Evolutionary conservation across 2,797 vertebrate genomes (phyloP), one percentile per base, ranked within the genome.

Genomic region (Rhinella marina): DNA sequence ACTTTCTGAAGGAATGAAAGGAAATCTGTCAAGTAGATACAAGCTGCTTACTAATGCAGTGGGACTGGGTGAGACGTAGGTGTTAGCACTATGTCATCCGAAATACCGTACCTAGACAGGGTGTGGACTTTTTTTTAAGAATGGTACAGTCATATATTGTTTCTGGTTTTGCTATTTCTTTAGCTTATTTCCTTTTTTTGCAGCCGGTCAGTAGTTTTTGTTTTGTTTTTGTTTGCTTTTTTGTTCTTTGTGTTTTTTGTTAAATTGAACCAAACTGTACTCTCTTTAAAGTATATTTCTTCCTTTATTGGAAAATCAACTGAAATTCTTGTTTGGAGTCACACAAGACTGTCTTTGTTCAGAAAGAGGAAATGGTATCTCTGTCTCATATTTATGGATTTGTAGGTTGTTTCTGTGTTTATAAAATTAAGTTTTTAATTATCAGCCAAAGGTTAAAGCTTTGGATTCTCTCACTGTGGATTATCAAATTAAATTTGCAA

Each of bases 401-500:
- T 13, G 23, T n/a, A 23, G 21, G 25, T 62, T 66, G 29, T 66
- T 77, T 68, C 59, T 62, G 32, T 76, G 11, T 79, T 79, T 62
- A 50, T 78, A 79, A 17, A 84, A 54, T n/a, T 8, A 59, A 78
- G n/a, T 90, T 87, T 48, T 91, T 88, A 92, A 91, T 85, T 82
- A 92, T 92, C 89, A 88, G 91, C 84, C 89, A 91, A 91, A 86
- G 80, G 88, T 88, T 91, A 92, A 92, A 92, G 75, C 52, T 92
- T 92, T 93, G 92, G 90, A 85, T 87, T 80, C 64, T 91, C 90
- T 56, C 82, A 90, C 86, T 86, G 89, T 87, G 88, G 91, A 90
- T 93, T 91, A 92, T 88, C 77, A 92, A 92, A 92, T 85, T 91
- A 88, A 93, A 93, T 93, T 91, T 88, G 79, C 57, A 17, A 84